These are phyloP conservation scores for Stenchaetothrips biformis DNA, from an alignment of 2,888 invertebrate genomes.

Conservation along the genomic window DNA sequence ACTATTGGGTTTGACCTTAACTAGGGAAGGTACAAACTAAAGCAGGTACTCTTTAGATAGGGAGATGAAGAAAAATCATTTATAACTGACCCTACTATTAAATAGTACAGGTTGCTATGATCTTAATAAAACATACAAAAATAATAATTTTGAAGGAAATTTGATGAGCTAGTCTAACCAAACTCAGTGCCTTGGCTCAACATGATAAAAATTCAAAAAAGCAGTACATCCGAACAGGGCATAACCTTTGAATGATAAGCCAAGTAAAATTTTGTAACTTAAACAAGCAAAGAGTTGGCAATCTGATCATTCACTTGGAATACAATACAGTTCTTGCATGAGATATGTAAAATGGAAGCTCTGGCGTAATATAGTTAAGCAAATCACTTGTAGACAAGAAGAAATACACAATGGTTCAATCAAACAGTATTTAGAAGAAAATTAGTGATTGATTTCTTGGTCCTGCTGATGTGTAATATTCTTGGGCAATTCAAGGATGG, in stretches of 20 bases:
- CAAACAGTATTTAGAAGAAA: not conserved
- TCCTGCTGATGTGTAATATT: conserved; percentile 22
- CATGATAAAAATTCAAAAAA: not conserved
- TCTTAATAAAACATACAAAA: conserved; percentile 7
- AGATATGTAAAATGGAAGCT: conserved; percentile 23
- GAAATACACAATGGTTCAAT: not conserved
- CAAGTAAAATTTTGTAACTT: too few species aligned
- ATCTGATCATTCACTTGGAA: not conserved
- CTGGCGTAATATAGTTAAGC: not conserved
- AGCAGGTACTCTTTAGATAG: not conserved
- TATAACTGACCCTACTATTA: not conserved
- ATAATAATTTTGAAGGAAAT: conserved; percentile 2
- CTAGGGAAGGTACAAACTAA: not conserved
- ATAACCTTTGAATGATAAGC: too few species aligned
- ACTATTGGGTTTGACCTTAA: not conserved
- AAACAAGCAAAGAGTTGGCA: not conserved
- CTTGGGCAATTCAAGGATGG: not conserved
- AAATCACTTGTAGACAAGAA: not conserved
- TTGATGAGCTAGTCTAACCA: not conserved
- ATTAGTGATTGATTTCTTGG: conserved; percentile 6
- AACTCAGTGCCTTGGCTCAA: too few species aligned
- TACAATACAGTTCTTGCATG: not conserved
- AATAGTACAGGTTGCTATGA: not conserved
- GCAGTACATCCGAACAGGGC: not conserved
- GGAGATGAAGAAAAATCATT: not conserved